Evolutionary conservation across 2,888 invertebrate species (phyloP), one percentile per base, ranked within the genome.

Genomic region (Drosophila koepferae): DNA sequence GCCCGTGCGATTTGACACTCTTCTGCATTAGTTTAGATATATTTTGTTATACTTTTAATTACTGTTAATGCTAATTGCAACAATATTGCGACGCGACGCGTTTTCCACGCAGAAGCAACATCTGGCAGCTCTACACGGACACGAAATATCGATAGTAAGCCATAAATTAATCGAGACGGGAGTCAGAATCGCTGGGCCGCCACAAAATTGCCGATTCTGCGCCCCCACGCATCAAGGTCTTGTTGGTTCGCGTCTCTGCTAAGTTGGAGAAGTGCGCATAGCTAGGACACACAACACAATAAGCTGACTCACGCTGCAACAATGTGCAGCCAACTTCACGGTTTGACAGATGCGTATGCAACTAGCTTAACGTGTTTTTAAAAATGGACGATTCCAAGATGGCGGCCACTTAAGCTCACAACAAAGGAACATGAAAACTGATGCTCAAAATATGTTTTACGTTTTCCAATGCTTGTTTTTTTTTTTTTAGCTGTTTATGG

Each of bases 51-150:
- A 65, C 41, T 75, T 62, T 72, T 75, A 72, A 79, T 72, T 61
- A 68, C 53, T 63, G 72, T 64, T 66, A 63, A 41, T 65, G 12
- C 23, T 44, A 75, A 68, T 68, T 72, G 55, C 56, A 72, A 62
- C 59, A 75, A 72, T 78, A 74, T 78, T 78, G 70, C 74, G 77
- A 77, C 73, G 77, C 77, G 69, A 77, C 78, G 77, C 74, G 74
- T 65, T 74, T 74, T 60, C 64, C 62, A 66, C 64, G 64, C 77
- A 72, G 72, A 58, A 61, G 72, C 72, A 76, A 76, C 72, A 75
- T 76, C 76, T 76, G 75, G 75, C 76, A 76, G 66, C 75, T 46
- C 75, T 72, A 34, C 49, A 51, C 54, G 54, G 54, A 72, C 58
- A 61, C 44, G 51, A 43, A 18, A 41, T 60, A 76, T 75, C 75